phyloP scores from a whole-genome alignment of 1,140 invertebrate genomes.

The Pantala flavescens region DNA sequence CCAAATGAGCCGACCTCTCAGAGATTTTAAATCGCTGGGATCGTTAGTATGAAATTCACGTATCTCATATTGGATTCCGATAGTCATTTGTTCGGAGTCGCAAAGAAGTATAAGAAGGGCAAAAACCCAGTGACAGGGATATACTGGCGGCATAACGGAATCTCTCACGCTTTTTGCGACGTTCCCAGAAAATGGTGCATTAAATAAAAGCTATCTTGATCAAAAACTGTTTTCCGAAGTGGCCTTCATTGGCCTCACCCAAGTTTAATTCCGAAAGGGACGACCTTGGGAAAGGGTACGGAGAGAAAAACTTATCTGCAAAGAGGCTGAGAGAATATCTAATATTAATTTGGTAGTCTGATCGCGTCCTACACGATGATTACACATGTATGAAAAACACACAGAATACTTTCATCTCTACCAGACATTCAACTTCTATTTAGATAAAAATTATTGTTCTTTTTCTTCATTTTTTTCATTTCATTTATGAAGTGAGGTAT shows the following conservation, averaged over 20 bases:
- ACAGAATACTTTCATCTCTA: no score
- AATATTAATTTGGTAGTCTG: no score
- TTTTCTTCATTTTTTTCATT: no score
- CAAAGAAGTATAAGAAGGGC: neutral
- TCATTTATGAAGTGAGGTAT: no score
- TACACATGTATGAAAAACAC: no score
- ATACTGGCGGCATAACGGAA: neutral
- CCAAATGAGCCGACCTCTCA: no score
- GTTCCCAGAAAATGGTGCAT: neutral
- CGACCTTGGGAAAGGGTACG: neutral
- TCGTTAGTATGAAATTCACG: neutral
- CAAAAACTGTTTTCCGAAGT: neutral
- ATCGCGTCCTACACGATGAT: no score
- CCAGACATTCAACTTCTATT: no score
- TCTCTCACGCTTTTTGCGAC: neutral
- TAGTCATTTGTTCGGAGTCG: neutral
- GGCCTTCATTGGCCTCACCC: neutral
- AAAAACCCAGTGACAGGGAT: neutral
- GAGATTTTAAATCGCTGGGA: no score
- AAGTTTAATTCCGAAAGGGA: neutral
- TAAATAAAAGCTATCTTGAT: conserved; percentile 8
- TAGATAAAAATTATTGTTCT: no score
- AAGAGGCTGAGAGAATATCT: no score
- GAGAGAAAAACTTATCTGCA: no score
- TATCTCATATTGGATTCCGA: neutral